phyloP scores from a whole-genome alignment of 2,888 invertebrate genomes.

The Elaeidobius kamerunicus region DNA sequence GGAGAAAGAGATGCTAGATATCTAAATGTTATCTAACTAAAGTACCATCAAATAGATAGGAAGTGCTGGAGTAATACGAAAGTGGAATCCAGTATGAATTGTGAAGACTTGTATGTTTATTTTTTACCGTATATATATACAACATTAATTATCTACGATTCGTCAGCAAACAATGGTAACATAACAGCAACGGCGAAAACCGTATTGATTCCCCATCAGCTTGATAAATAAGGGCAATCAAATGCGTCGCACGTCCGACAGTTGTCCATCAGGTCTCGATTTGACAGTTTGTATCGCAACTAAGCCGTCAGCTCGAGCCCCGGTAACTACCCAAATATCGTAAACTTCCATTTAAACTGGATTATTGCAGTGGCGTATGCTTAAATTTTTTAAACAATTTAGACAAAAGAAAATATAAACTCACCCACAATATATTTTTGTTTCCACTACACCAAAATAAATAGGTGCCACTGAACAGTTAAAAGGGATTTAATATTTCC shows the following conservation, averaged over 20 bases:
- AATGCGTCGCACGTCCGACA: slow-evolving; percentile 43
- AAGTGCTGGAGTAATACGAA: too few relatives aligned
- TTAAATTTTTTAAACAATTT: background rate
- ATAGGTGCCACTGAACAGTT: too few relatives aligned
- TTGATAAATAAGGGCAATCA: slow-evolving; percentile 32
- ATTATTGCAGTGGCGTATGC: slow-evolving; percentile 33
- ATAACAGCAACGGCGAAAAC: slow-evolving; percentile 11
- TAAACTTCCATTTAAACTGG: slow-evolving; percentile 49
- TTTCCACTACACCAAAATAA: too few relatives aligned
- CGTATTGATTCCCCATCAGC: slow-evolving; percentile 29
- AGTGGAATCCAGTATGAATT: too few relatives aligned
- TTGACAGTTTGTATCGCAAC: slow-evolving; percentile 46
- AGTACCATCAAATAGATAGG: too few relatives aligned
- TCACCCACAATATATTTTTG: too few relatives aligned
- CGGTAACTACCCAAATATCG: slow-evolving; percentile 45
- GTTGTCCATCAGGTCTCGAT: slow-evolving; percentile 46
- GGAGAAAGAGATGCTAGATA: too few relatives aligned
- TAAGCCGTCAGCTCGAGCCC: slow-evolving; percentile 43
- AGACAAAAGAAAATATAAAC: background rate
- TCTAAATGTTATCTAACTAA: too few relatives aligned
- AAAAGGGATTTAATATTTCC: too few relatives aligned
- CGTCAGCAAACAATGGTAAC: slow-evolving; percentile 7
- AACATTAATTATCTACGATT: too few relatives aligned
- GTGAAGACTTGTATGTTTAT: too few relatives aligned
- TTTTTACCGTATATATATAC: too few relatives aligned